phyloP scores from a whole-genome alignment of 2,113 vertebrate genomes.

The Scolopax mira region DNA sequence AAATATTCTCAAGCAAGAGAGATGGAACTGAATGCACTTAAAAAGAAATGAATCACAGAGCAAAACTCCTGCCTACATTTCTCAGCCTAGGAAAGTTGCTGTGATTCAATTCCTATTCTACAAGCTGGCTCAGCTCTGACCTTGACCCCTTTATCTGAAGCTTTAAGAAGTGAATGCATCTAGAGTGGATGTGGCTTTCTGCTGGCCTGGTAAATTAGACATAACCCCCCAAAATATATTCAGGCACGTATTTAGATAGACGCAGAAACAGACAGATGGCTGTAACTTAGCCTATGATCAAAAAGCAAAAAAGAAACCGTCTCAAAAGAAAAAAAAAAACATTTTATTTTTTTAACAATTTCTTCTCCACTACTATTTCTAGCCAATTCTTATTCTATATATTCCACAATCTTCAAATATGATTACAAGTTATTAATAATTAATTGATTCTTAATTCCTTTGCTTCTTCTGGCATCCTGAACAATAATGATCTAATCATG shows the following conservation, averaged over 20 bases:
- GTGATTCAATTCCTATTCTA: slow-evolving; percentile 45
- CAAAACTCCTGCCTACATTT: slow-evolving; percentile 45
- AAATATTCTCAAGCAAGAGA: slow-evolving; percentile 56
- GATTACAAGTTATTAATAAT: slow-evolving; percentile 31
- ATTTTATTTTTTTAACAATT: neutral
- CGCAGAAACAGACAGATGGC: slow-evolving; percentile 16
- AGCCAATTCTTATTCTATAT: neutral
- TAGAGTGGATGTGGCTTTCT: slow-evolving; percentile 13
- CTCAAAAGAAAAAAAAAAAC: neutral
- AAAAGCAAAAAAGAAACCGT: neutral
- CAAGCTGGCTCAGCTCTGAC: slow-evolving; percentile 39
- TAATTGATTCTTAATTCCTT: slow-evolving; percentile 40
- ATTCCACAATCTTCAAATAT: neutral
- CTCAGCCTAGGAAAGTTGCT: slow-evolving; percentile 53
- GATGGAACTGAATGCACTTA: slow-evolving; percentile 33
- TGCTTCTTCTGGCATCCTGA: neutral
- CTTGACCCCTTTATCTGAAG: slow-evolving; percentile 56
- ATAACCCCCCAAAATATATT: neutral
- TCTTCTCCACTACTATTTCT: neutral
- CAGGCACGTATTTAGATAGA: neutral
- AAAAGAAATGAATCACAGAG: slow-evolving; percentile 59
- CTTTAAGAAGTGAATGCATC: slow-evolving; percentile 40
- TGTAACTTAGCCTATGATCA: slow-evolving; percentile 15
- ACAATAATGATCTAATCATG: neutral
- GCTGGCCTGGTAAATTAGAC: slow-evolving; percentile 25